A percentile compares a stretch with the other conserved stretches of the same genome.
Conservation (phyloP, 2,797 vertebrate genomes). For the Hafferia zeledoni region DNA sequence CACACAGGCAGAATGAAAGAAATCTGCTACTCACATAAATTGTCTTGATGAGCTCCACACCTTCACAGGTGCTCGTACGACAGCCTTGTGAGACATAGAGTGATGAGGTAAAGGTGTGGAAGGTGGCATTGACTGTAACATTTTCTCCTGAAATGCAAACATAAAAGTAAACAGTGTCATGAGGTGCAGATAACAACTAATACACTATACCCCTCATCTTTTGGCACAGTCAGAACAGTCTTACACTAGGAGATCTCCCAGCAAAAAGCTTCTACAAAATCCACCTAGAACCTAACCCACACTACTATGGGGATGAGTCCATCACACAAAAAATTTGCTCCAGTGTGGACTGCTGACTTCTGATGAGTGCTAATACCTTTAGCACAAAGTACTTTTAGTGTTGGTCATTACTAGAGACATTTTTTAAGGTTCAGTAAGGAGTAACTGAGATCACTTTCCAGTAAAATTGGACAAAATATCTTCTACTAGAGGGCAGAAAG, state of each 20-base stretch:
- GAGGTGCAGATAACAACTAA: neutral
- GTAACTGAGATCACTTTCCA: neutral
- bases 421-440: neutral
- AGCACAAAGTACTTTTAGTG: neutral
- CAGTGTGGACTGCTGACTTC: neutral
- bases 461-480: neutral
- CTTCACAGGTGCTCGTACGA: conserved; percentile 91
- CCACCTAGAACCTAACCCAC: neutral
- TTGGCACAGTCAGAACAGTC: neutral
- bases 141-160: conserved; percentile 74
- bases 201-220: neutral
- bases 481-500: neutral
- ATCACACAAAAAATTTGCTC: neutral
- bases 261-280: neutral
- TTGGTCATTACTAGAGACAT: neutral
- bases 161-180: neutral
- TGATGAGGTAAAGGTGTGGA: conserved; percentile 75
- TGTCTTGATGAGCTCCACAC: conserved; percentile 86
- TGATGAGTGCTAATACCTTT: neutral
- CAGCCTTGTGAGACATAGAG: conserved; percentile 86
- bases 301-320: neutral
- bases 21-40: conserved; percentile 82
- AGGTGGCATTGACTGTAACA: conserved; percentile 78
- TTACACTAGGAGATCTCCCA: neutral
- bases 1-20: neutral